Evolutionary conservation across 2,113 vertebrate species (phyloP).

Genomic region (Silurus asotus): DNA sequence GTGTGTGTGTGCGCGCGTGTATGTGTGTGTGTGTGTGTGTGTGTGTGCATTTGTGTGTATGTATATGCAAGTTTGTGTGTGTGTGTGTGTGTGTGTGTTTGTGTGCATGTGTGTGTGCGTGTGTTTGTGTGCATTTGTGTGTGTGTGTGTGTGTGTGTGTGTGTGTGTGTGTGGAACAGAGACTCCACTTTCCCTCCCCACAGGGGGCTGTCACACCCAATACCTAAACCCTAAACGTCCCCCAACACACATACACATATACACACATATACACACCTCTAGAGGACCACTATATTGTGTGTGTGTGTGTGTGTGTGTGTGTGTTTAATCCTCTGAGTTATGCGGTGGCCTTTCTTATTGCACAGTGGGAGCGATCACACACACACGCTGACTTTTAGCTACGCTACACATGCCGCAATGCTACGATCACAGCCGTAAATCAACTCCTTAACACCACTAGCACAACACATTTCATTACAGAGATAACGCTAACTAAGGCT

Average conservation of each 20-base stretch:
- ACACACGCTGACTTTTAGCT: slow-evolving; percentile 47
- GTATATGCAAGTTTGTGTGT: not conserved
- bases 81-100: not conserved
- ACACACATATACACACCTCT: slow-evolving; percentile 38
- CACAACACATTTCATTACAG: not conserved
- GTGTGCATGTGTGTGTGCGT: not conserved
- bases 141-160: slow-evolving; percentile 11
- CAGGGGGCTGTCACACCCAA: slow-evolving; percentile 53
- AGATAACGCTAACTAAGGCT: not conserved
- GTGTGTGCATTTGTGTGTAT: not conserved
- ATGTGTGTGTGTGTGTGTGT: too few species aligned
- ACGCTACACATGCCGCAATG: slow-evolving; percentile 28
- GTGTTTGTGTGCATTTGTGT: slow-evolving; percentile 16
- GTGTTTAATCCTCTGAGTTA: slow-evolving; percentile 54
- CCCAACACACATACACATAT: slow-evolving; percentile 30
- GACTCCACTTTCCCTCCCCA: slow-evolving; percentile 52
- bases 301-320: slow-evolving; percentile 24
- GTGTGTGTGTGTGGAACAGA: slow-evolving; percentile 37
- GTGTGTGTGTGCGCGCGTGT: too few species aligned
- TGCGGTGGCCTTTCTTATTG: slow-evolving; percentile 49
- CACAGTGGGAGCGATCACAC: slow-evolving; percentile 51
- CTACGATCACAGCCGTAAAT: not conserved
- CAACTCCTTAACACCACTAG: slow-evolving; percentile 32
- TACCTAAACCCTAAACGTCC: slow-evolving; percentile 50
- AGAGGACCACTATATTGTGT: slow-evolving; percentile 22